Base-by-base conservation (phyloP, 2,113 vertebrate species). In the Andinoacara biseriatus region DNA sequence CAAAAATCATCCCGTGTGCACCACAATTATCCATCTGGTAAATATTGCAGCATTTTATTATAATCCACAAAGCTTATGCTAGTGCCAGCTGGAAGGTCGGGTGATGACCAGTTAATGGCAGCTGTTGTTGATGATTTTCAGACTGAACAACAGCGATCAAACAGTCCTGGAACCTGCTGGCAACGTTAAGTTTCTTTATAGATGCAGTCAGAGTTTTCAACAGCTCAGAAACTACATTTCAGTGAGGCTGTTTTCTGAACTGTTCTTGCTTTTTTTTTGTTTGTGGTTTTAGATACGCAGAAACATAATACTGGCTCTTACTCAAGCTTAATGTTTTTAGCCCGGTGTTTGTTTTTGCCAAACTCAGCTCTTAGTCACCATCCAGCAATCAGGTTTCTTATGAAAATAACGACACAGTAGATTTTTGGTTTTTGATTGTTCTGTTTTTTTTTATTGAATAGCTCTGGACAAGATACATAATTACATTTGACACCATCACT, bases 51-150 rank as follows among this genome's bases (percentile, higher is more conserved):
- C 8, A 18, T 29, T 7, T 67, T 40, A 67, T 8, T 46, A 46
- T 46, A 29, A 46, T 14, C 8, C 5, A 67, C 0, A 67, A 49
- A 46, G 15, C 26, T 29, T 69, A 69, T 49, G 46, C 15, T 26
- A 67, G 40, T 24, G 46, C 22, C 63, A 49, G 22, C 40, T 67
- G 38, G 46, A 46, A 46, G 6, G 14, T 67, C 26, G 62, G 0
- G n/a, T 10, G 63, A 46, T 67, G 61, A 63, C 20, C 4, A 67
- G 63, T n/a, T 22, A 14, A 46, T 46, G 40, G 49, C 63, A 29
- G 63, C 26, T 67, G 63, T 29, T 67, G 63, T 67, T 67, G 40
- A 67, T 40, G 18, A 67, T 14, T 67, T 46, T 46, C 40, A 49
- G 63, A 29, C 9, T 46, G 63, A 49, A 29, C 22, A 15, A 49